A percentile compares a stretch with the other conserved stretches of the same genome.
phyloP scores from a whole-genome alignment of 2,888 invertebrate species.

The Cerastoderma edule region DNA sequence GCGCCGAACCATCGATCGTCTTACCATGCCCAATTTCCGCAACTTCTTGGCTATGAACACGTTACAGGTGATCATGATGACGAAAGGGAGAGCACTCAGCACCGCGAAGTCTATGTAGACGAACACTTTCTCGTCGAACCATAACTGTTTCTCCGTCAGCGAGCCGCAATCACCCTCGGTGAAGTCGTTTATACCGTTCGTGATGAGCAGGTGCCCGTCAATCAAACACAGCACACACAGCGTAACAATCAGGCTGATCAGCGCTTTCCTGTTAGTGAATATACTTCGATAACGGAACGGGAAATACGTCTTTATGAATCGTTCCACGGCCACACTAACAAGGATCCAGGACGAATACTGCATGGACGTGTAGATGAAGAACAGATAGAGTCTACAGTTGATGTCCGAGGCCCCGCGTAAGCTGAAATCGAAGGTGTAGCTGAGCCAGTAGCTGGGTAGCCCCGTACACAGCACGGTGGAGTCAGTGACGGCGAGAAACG shows the following conservation, averaged over 20 bases:
- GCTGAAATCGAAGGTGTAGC: slow-evolving; percentile 50
- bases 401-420: slow-evolving; percentile 48
- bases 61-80: slow-evolving; percentile 61
- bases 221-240: slow-evolving; percentile 37
- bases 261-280: slow-evolving; percentile 44
- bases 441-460: slow-evolving; percentile 58
- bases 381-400: slow-evolving; percentile 65
- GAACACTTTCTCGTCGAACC: slow-evolving; percentile 65
- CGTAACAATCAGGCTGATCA: slow-evolving; percentile 35
- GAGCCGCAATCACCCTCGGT: slow-evolving; percentile 57
- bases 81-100: slow-evolving; percentile 57
- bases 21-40: slow-evolving; percentile 30
- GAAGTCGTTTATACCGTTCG: slow-evolving; percentile 63
- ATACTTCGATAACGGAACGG: slow-evolving; percentile 42
- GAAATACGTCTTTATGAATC: slow-evolving; percentile 62
- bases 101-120: slow-evolving; percentile 63
- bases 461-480: slow-evolving; percentile 59
- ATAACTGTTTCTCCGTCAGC: slow-evolving; percentile 38
- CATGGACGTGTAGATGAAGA: slow-evolving; percentile 65
- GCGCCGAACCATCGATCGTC: slow-evolving; percentile 49
- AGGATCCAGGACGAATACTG: slow-evolving; percentile 69
- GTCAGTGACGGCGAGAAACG: slow-evolving; percentile 61
- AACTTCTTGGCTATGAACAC: slow-evolving; percentile 48
- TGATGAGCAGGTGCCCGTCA: slow-evolving; percentile 60
- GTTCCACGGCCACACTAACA: slow-evolving; percentile 60